Percentiles rank a stretch among this genome's conserved stretches.
Evolutionary conservation across 2,113 vertebrate genomes (phyloP).

Genomic region (Varanus salvator): DNA sequence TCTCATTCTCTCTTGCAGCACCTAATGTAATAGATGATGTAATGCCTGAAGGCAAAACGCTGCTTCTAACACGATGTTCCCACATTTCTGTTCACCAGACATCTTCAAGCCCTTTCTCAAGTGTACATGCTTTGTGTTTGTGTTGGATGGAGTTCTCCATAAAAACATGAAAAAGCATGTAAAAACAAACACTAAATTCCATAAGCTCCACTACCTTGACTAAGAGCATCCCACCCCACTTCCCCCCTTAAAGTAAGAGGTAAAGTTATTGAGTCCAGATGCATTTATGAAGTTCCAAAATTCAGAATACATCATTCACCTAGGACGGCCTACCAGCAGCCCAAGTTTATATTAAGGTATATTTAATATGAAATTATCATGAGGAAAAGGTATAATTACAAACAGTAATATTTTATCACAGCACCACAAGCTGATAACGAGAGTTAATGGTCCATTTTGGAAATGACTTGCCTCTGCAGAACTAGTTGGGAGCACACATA

Average conservation of each 20-base stretch:
- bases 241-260: constrained; percentile 17
- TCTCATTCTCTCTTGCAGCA: background rate
- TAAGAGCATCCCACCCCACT: background rate
- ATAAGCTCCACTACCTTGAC: constrained; percentile 37
- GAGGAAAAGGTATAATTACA: constrained; percentile 29
- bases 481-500: no score
- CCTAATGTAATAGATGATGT: constrained; percentile 17
- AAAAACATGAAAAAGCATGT: constrained; percentile 25
- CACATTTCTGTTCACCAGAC: constrained; percentile 7
- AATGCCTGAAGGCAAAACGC: background rate
- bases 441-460: no score
- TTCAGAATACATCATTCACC: constrained; percentile 33
- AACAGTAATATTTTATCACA: constrained; percentile 29
- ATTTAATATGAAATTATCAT: background rate
- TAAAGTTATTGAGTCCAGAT: constrained; percentile 59
- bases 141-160: constrained; percentile 25
- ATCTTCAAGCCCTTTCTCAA: constrained; percentile 35
- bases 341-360: background rate
- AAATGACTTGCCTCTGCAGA: no score
- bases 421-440: background rate
- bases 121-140: constrained; percentile 7
- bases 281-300: constrained; percentile 33
- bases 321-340: constrained; percentile 23
- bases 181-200: constrained; percentile 58
- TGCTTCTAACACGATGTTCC: background rate